phyloP scores from a whole-genome alignment of 2,797 vertebrate genomes.

The Tauraco hartlaubi region DNA sequence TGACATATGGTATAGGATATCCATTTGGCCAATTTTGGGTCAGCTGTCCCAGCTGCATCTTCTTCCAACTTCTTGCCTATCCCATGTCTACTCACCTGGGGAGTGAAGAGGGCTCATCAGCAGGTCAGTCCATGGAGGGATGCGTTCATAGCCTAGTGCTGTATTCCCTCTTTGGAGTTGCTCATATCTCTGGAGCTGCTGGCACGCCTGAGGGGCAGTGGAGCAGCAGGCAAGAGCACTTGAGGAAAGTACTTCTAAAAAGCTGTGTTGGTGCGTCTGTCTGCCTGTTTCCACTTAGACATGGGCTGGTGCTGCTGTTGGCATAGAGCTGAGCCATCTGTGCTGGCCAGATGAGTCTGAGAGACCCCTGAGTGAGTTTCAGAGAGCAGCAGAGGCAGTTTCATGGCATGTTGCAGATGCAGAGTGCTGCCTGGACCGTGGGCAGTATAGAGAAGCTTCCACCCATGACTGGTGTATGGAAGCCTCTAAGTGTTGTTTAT shows the following conservation, averaged over 20 bases:
- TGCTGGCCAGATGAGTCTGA: neutral
- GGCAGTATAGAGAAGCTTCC: neutral
- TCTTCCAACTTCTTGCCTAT: neutral
- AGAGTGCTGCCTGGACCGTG: neutral
- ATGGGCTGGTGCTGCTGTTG: neutral
- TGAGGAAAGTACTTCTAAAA: neutral
- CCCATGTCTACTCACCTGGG: fast-evolving
- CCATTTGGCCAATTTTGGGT: too few species aligned
- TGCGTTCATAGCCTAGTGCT: neutral
- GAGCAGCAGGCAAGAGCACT: neutral
- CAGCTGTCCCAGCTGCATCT: too few species aligned
- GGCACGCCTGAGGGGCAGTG: neutral
- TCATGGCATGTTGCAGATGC: neutral
- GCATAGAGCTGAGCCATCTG: neutral
- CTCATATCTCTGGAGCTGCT: neutral
- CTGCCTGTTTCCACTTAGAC: neutral
- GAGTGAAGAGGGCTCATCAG: neutral
- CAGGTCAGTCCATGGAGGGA: too few species aligned
- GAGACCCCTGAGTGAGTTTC: neutral
- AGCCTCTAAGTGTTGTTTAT: neutral
- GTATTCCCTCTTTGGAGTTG: neutral
- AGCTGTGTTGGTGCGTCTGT: neutral
- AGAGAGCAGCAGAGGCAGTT: neutral
- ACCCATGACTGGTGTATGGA: neutral
- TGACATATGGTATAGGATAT: neutral